These are phyloP conservation scores for Symphodus melops DNA, from an alignment of 2,113 vertebrate genomes.

Conservation along the genomic window DNA sequence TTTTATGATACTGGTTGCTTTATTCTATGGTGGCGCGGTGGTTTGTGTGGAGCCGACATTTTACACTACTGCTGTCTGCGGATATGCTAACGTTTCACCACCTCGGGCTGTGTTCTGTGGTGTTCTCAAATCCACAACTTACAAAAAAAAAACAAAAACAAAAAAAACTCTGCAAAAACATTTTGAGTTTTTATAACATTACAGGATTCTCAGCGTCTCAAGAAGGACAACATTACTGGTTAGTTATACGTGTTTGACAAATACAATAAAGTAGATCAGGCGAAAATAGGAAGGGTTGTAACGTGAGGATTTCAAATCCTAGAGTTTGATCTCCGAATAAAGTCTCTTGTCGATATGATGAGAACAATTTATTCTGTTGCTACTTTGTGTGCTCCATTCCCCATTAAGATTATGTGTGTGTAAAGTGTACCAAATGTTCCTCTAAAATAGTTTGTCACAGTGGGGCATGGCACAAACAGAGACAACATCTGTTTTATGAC, in stretches of 20 bases:
- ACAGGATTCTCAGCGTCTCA: conserved; percentile 20
- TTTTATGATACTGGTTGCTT: conserved; percentile 55
- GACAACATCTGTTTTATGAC: no score
- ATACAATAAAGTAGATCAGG: conserved; percentile 13
- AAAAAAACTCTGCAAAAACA: conserved; percentile 23
- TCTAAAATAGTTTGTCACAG: no score
- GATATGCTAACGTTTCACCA: conserved; percentile 28
- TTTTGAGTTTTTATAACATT: conserved; percentile 26
- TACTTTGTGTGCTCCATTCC: no score
- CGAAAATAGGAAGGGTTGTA: neutral
- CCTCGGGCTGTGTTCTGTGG: conserved; percentile 32
- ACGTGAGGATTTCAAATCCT: no score
- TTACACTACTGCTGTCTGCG: conserved; percentile 25
- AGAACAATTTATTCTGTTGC: no score
- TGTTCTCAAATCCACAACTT: conserved; percentile 10
- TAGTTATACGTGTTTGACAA: neutral
- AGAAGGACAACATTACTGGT: neutral
- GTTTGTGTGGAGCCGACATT: conserved; percentile 35
- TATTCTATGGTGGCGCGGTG: conserved; percentile 37
- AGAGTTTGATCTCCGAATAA: no score
- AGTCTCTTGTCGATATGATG: no score
- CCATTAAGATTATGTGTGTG: no score
- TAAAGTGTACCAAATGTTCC: no score
- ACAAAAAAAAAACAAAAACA: conserved; percentile 27
- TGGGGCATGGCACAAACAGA: no score